Base-by-base conservation (phyloP, 2,797 vertebrate genomes). In the Amazona ochrocephala region DNA sequence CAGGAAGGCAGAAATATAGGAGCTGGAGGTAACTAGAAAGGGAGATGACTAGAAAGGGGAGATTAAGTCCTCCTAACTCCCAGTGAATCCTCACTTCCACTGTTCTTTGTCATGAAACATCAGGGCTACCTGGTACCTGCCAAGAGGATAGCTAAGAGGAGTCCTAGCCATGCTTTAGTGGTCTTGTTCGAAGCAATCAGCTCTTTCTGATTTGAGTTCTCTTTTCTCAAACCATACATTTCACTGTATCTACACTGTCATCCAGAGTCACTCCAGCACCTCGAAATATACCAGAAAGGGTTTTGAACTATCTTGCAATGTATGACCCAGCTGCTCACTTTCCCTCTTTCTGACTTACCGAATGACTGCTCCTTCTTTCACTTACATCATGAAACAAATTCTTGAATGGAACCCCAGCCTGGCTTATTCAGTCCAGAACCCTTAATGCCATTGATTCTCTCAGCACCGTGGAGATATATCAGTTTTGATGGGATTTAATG, bases 1-100 rank as follows among this genome's bases (percentile, higher is more conserved):
- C 60, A 91, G 91, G 85, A 91, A 81, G 73, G 45, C 70, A 91
- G 79, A 85, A 90, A 86, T 44, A 65, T 9, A 47, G 83, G 58
- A 91, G 34, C 42, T 84, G 70, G 32, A 84, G 50, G 34, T 37
- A 78, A 62, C n/a, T 41, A 20, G 78, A 75, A 67, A 68, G 15
- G 58, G 30, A 67, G 29, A 45, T 56, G 75, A 64, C 39, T 53
- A 19, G 79, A 73, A 72, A 70, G 18, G 60, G 50, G 32, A 67
- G 27, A 41, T 58, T 13, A 88, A 91, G 67, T 73, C 79, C 58
- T 82, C 23, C 50, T 66, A 70, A 75, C 39, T 78, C 34, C 71
- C 45, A 32, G 32, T 37, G 73, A 79, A 88, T 75, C 62, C 66
- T 91, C 62, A 32, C 10, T 81, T 86, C 70, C 42, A 39, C 39